These are phyloP conservation scores for Gnathonemus longibarbis DNA, from an alignment of 2,113 vertebrate species.

Conservation along the genomic window DNA sequence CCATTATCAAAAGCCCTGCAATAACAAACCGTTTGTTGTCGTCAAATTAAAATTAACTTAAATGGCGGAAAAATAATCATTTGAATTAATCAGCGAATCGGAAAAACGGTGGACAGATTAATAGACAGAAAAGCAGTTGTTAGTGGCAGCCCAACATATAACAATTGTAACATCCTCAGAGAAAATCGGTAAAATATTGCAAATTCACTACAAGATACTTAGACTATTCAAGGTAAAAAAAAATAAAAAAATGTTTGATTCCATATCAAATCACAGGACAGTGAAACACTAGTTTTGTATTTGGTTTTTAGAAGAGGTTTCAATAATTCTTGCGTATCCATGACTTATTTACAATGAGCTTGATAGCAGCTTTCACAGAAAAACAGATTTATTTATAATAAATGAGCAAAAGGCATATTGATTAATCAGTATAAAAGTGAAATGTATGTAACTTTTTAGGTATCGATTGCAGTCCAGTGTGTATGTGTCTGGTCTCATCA, in stretches of 20 bases:
- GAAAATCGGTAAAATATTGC: background rate
- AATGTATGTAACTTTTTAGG: background rate
- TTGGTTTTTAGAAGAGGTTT: background rate
- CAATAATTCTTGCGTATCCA: background rate
- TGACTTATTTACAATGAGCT: background rate
- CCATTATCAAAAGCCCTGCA: too few species aligned
- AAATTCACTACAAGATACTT: background rate
- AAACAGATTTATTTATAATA: background rate
- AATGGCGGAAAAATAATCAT: too few species aligned
- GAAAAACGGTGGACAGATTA: background rate
- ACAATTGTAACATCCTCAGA: background rate
- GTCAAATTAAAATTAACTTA: too few species aligned
- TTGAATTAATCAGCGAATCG: background rate
- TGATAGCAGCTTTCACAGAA: background rate
- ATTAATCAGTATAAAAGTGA: background rate
- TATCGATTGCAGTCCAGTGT: background rate
- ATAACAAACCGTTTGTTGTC: too few species aligned
- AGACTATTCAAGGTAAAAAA: background rate
- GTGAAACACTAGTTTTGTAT: background rate
- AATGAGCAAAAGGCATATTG: background rate
- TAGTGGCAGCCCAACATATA: background rate
- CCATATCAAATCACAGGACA: background rate
- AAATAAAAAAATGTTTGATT: background rate
- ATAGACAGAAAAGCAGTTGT: background rate
- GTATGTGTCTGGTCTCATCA: background rate